phyloP scores from a whole-genome alignment of 2,113 vertebrate species.

The Laticauda laticaudata region DNA sequence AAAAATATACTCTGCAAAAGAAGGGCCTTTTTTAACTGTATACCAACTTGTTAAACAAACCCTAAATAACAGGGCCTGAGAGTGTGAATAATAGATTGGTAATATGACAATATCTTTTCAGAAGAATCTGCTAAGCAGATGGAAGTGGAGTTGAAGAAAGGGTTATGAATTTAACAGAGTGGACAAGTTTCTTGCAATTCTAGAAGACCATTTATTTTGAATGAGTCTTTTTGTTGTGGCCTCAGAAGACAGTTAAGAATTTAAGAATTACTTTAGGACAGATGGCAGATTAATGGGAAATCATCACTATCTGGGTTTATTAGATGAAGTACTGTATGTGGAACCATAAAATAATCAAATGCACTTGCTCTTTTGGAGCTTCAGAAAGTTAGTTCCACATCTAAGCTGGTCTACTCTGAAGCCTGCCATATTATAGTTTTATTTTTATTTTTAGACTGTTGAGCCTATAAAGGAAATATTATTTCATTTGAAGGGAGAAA shows the following conservation, averaged over 20 bases:
- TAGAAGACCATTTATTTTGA: background rate
- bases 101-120: background rate
- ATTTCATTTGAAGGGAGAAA: background rate
- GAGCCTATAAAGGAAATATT: background rate
- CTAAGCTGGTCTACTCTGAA: background rate
- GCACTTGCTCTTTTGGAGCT: background rate
- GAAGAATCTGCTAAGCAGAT: background rate
- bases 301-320: background rate
- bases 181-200: background rate
- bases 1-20: background rate
- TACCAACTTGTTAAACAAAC: background rate
- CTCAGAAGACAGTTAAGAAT: background rate
- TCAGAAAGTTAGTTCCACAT: background rate
- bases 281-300: background rate
- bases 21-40: background rate
- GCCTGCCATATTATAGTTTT: background rate
- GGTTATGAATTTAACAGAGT: background rate
- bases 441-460: background rate
- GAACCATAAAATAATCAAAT: background rate
- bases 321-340: background rate
- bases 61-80: background rate
- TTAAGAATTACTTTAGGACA: background rate
- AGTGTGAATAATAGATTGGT: background rate
- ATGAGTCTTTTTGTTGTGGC: background rate
- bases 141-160: background rate